Evolutionary conservation across 2,888 invertebrate genomes (phyloP).

Genomic region (Saturnia pavonia): DNA sequence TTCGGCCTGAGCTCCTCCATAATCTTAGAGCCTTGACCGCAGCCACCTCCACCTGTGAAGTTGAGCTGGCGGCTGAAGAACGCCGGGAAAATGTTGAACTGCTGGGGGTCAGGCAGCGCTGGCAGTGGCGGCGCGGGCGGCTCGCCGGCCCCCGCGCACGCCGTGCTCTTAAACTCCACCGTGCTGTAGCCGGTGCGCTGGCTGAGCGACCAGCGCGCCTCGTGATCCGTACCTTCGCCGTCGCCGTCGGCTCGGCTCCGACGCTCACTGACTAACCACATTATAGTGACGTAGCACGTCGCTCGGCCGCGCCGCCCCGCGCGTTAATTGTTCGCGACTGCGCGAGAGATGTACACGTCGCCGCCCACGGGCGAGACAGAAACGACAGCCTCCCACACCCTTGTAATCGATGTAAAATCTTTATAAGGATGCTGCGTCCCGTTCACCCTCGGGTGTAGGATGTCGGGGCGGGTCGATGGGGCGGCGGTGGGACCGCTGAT

Average conservation of each 20-base stretch:
- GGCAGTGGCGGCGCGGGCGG: conserved; percentile 80
- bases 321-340: conserved; percentile 79
- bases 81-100: conserved; percentile 95
- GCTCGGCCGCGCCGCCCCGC: conserved; percentile 71
- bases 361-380: conserved; percentile 71
- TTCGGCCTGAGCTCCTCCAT: conserved; percentile 94
- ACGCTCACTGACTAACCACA: conserved; percentile 85
- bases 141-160: conserved; percentile 83
- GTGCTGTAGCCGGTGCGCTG: conserved; percentile 84
- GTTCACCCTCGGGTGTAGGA: conserved; percentile 51
- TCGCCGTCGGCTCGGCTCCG: conserved; percentile 82
- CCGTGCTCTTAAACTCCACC: conserved; percentile 92
- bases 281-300: conserved; percentile 79
- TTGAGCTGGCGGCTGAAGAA: conserved; percentile 95
- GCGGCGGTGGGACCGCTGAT: conserved; percentile 41
- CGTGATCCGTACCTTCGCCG: conserved; percentile 73
- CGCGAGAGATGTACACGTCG: conserved; percentile 68
- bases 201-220: conserved; percentile 75
- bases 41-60: conserved; percentile 86
- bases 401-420: conserved; percentile 77
- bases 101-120: conserved; percentile 86
- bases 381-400: conserved; percentile 67
- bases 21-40: conserved; percentile 88
- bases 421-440: conserved; percentile 73
- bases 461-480: conserved; percentile 50